phyloP scores from a whole-genome alignment of 2,888 invertebrate species.

The Scaptomyza parva region DNA sequence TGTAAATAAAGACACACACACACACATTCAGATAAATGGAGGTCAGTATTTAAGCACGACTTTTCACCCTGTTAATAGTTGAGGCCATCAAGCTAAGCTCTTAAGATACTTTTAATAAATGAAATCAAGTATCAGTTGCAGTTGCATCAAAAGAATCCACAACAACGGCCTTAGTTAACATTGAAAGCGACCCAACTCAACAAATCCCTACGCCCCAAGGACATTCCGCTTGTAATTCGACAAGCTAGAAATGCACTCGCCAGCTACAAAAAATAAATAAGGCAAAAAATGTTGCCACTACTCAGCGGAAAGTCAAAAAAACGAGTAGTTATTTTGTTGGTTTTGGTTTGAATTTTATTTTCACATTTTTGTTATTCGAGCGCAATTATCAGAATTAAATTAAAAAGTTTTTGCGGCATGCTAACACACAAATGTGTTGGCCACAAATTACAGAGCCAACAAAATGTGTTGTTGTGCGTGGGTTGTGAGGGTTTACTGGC shows the following conservation, averaged over 20 bases:
- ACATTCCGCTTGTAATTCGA: neutral
- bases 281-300: slow-evolving; percentile 18
- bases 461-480: slow-evolving; percentile 30
- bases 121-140: slow-evolving; percentile 20
- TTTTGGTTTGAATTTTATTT: slow-evolving; percentile 12
- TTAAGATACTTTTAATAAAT: slow-evolving; percentile 52
- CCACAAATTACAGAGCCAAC: slow-evolving; percentile 56
- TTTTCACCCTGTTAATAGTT: slow-evolving; percentile 21
- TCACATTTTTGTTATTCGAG: slow-evolving; percentile 10
- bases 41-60: neutral
- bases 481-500: slow-evolving; percentile 17
- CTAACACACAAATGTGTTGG: slow-evolving; percentile 43
- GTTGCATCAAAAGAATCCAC: neutral
- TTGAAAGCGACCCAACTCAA: neutral
- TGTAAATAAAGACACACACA: slow-evolving; percentile 23
- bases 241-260: neutral
- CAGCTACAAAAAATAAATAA: slow-evolving; percentile 1
- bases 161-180: neutral
- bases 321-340: slow-evolving; percentile 1
- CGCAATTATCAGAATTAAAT: slow-evolving; percentile 63
- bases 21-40: neutral
- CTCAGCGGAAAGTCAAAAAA: slow-evolving; percentile 20
- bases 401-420: slow-evolving; percentile 57
- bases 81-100: slow-evolving; percentile 28
- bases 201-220: neutral